These are phyloP conservation scores for Zaprionus africanus DNA, from an alignment of 1,140 invertebrate genomes.

Conservation along the genomic window DNA sequence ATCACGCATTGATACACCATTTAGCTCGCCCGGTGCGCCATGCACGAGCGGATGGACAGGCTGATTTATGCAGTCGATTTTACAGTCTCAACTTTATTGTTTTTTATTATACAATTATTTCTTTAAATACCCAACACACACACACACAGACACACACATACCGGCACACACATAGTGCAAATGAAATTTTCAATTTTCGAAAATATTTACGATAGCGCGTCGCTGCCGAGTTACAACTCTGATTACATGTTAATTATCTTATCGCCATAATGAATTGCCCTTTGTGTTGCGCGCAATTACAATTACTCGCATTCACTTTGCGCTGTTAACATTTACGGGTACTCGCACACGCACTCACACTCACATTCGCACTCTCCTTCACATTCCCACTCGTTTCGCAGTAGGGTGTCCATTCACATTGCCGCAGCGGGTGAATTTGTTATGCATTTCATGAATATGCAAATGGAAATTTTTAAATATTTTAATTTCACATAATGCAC, in stretches of 20 bases:
- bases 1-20: constrained; percentile 81
- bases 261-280: constrained; percentile 66
- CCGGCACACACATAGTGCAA: constrained; percentile 28
- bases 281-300: constrained; percentile 44
- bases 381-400: neutral
- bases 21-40: constrained; percentile 54
- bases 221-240: constrained; percentile 57
- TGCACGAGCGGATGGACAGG: constrained; percentile 15
- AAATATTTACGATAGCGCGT: constrained; percentile 45
- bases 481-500: constrained; percentile 29
- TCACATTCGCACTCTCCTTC: neutral
- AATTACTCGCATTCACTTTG: constrained; percentile 3
- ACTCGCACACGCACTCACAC: constrained; percentile 7
- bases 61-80: constrained; percentile 75
- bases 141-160: neutral
- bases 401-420: neutral
- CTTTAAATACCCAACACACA: constrained; percentile 38
- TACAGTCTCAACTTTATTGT: constrained; percentile 69
- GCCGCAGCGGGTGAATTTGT: neutral
- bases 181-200: constrained; percentile 62
- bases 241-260: constrained; percentile 81
- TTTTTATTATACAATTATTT: constrained; percentile 51
- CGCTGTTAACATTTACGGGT: constrained; percentile 16
- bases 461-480: constrained; percentile 25
- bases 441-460: constrained; percentile 31